Conservation (phyloP, 2,113 vertebrate genomes). For the Heterocephalus glaber region DNA sequence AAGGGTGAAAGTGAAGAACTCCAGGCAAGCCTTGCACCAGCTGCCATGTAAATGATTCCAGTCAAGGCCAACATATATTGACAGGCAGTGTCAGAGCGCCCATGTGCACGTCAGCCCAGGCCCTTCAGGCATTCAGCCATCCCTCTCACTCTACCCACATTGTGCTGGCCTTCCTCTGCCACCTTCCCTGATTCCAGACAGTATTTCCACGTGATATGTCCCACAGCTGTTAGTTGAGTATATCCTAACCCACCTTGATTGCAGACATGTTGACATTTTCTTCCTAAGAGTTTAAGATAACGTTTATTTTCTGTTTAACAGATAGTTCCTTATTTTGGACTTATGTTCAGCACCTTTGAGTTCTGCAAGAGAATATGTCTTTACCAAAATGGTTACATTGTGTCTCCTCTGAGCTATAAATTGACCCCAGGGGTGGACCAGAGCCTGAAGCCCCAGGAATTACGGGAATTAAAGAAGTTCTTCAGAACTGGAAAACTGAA, state of each 20-base stretch:
- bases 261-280: not conserved
- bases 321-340: slow-evolving; percentile 96
- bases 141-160: not conserved
- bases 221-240: slow-evolving; percentile 28
- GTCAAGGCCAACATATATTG: not conserved
- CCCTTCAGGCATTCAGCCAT: not conserved
- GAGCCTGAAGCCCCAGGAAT: slow-evolving; percentile 92
- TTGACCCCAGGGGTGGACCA: slow-evolving; percentile 94
- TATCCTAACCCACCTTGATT: not conserved
- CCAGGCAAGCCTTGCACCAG: not conserved
- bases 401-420: slow-evolving; percentile 95
- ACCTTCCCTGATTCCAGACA: slow-evolving; percentile 13
- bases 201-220: not conserved
- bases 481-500: slow-evolving; percentile 89
- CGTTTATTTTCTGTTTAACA: slow-evolving; percentile 78
- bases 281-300: slow-evolving; percentile 21
- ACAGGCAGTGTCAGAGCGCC: not conserved
- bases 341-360: slow-evolving; percentile 96
- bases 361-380: slow-evolving; percentile 95
- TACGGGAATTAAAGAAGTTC: slow-evolving; percentile 91
- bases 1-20: not conserved
- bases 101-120: not conserved
- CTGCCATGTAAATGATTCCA: not conserved
- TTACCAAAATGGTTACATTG: slow-evolving; percentile 95
- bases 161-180: not conserved